Evolutionary conservation across 2,888 invertebrate species (phyloP), one percentile per base, ranked within the genome.

Genomic region (Dryococelus australis): DNA sequence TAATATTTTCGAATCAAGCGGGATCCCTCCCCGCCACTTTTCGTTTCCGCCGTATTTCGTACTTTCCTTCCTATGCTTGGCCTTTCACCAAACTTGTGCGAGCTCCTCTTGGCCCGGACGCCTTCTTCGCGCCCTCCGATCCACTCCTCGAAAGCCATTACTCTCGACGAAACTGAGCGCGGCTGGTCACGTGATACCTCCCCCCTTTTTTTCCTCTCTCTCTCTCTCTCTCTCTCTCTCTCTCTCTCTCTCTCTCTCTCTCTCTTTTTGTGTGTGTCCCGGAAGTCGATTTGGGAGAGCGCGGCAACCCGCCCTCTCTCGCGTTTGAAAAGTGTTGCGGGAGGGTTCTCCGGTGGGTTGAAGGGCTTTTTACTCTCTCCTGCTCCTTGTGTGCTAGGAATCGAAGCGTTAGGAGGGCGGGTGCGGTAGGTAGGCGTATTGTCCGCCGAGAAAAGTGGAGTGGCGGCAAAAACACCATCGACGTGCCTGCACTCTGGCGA

Each of bases 91-190:
- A 47, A 0, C 47, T 16, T 47, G 16, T 65, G 8, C 20, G 8
- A 65, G 8, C 65, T 24, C n/a, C 65, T 20, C 65, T 20, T 6
- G 8, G 13, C 65, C 65, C 65, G 65, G 8, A 47, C 65, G 8
- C 65, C 65, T 16, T 20, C 65, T 24, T 24, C 65, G 65, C 65
- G 16, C 65, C 47, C 65, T 65, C 65, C 65, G n/a, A 65, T 24
- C 65, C 65, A 20, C 65, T n/a, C 65, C n/a, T n/a, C 65, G 65
- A 65, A 65, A 65, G n/a, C 65, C 65, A 65, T 65, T 65, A 65
- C 65, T 65, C 65, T 20, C 65, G 65, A n/a, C 65, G 65, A 20
- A 65, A 24, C 65, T 16, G 47, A 47, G 47, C 10, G 47, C 47
- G 47, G 47, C 16, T 16, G 65, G 65, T n/a, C 65, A 65, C 65